A percentile compares a stretch with the other conserved stretches of the same genome.
Evolutionary conservation across 1,140 invertebrate genomes (phyloP).

Genomic region (Cherax destructor): DNA sequence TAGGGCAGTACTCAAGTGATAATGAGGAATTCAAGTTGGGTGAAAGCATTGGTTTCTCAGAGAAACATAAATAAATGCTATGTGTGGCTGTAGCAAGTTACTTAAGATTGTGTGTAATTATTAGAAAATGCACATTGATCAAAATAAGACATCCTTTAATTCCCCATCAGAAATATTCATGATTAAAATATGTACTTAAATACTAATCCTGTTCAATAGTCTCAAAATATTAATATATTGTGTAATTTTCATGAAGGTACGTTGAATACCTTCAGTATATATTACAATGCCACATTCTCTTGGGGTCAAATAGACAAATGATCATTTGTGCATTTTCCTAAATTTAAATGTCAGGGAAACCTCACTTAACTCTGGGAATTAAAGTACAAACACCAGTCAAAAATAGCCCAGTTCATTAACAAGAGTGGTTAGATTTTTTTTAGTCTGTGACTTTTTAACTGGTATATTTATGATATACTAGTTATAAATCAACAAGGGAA

Average conservation of each 20-base stretch:
- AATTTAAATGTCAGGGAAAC: conserved; percentile 53
- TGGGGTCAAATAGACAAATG: conserved; percentile 1
- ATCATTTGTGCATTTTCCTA: conserved; percentile 47
- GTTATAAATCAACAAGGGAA: not conserved
- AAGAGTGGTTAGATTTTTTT: conserved; percentile 24
- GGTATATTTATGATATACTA: too few species aligned
- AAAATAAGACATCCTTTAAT: not conserved
- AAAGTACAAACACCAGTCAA: conserved; percentile 62
- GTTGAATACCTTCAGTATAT: not conserved
- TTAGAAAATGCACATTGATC: conserved; percentile 24
- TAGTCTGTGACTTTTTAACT: not conserved
- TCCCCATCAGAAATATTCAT: conserved; percentile 16
- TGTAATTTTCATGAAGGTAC: not conserved
- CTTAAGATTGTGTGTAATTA: not conserved
- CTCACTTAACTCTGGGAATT: conserved; percentile 56
- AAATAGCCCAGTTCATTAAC: conserved; percentile 35
- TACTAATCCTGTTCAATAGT: not conserved
- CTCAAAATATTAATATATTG: not conserved
- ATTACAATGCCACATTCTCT: not conserved
- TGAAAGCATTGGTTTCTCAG: not conserved
- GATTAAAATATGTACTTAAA: not conserved
- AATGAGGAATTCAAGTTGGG: conserved; percentile 18
- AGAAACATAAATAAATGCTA: not conserved
- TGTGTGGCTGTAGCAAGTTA: conserved; percentile 3
- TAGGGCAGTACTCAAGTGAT: not conserved